Conservation (phyloP, 1,140 invertebrate genomes). For the Monomorium pharaonis region DNA sequence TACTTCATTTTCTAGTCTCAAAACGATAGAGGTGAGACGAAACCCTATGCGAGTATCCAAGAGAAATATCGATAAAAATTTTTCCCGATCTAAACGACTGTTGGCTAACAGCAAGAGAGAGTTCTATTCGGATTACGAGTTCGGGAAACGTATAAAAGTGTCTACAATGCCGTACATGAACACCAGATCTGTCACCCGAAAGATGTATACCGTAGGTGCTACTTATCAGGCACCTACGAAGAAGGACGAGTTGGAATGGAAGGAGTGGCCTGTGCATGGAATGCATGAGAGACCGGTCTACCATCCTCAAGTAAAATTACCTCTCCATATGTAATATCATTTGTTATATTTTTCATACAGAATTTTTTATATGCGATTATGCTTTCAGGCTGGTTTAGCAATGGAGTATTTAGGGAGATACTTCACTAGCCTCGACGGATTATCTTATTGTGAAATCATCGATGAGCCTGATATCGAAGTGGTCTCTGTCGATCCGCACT, state of each 20-base stretch:
- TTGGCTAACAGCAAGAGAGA: slow-evolving; percentile 68
- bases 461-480: slow-evolving; percentile 69
- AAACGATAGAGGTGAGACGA: slow-evolving; percentile 64
- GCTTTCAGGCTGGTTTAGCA: slow-evolving; percentile 74
- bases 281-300: slow-evolving; percentile 82
- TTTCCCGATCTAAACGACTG: slow-evolving; percentile 67
- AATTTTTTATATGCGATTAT: not conserved
- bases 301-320: slow-evolving; percentile 76
- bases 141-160: slow-evolving; percentile 64
- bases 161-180: slow-evolving; percentile 77
- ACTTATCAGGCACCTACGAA: slow-evolving; percentile 77
- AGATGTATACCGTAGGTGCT: slow-evolving; percentile 79
- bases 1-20: slow-evolving; percentile 50
- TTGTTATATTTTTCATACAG: not conserved
- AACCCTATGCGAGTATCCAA: slow-evolving; percentile 70
- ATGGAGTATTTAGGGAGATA: slow-evolving; percentile 73
- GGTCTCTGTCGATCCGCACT: slow-evolving; percentile 66
- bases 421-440: slow-evolving; percentile 73
- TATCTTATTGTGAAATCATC: slow-evolving; percentile 70
- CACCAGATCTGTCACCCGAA: slow-evolving; percentile 79
- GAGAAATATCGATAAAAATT: slow-evolving; percentile 66
- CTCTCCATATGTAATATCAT: not conserved
- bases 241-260: slow-evolving; percentile 73
- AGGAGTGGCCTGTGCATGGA: slow-evolving; percentile 80
- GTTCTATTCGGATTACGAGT: slow-evolving; percentile 16